A percentile compares a stretch with the other conserved stretches of the same genome.
phyloP scores from a whole-genome alignment of 1,140 invertebrate genomes.

The Aleiodes sp. region DNA sequence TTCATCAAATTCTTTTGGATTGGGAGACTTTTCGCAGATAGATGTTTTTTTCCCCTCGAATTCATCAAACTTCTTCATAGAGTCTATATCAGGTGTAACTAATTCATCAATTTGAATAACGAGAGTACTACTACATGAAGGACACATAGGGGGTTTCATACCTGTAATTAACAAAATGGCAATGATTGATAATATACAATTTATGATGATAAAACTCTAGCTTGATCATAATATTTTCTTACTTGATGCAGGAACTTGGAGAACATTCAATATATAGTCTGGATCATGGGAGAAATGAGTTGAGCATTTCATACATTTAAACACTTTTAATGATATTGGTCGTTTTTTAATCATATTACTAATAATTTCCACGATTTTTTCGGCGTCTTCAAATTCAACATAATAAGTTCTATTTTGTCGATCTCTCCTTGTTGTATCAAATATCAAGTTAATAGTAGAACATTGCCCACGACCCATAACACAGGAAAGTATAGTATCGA shows the following conservation, averaged over 20 bases:
- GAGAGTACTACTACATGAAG: constrained; percentile 69
- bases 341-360: constrained; percentile 64
- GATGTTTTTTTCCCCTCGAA: constrained; percentile 14
- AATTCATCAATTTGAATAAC: constrained; percentile 67
- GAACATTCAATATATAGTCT: constrained; percentile 46
- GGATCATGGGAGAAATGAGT: constrained; percentile 69
- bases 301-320: constrained; percentile 72
- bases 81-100: constrained; percentile 40
- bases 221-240: constrained; percentile 14
- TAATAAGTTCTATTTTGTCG: constrained; percentile 69
- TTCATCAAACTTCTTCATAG: constrained; percentile 27
- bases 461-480: constrained; percentile 61
- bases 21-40: not conserved
- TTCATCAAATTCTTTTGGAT: constrained; percentile 28
- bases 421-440: constrained; percentile 70
- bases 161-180: constrained; percentile 43
- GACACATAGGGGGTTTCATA: constrained; percentile 62
- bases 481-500: constrained; percentile 69
- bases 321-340: constrained; percentile 66
- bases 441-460: constrained; percentile 69
- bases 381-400: constrained; percentile 67
- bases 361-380: constrained; percentile 67
- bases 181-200: not conserved
- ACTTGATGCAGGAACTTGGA: constrained; percentile 42
- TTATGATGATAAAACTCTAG: not conserved